Percentiles rank a stretch among this genome's conserved stretches.
These are phyloP conservation scores for Macrophya alboannulata DNA, from an alignment of 2,888 invertebrate genomes.

Conservation along the genomic window DNA sequence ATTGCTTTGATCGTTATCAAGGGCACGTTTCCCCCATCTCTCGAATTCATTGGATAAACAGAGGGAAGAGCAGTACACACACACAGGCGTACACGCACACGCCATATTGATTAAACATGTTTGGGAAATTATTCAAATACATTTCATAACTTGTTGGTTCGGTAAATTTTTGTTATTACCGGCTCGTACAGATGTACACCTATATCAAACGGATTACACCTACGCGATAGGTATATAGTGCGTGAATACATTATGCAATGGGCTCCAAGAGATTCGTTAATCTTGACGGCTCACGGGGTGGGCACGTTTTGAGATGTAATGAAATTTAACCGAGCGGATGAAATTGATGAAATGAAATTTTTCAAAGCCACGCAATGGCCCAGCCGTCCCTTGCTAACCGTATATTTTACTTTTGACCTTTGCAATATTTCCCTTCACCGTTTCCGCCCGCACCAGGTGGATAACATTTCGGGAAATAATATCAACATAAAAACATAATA, in stretches of 20 bases:
- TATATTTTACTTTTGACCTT: slow-evolving; percentile 33
- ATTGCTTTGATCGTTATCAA: slow-evolving; percentile 3
- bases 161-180: not conserved
- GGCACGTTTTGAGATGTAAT: slow-evolving; percentile 11
- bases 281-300: not conserved
- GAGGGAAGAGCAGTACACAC: not conserved
- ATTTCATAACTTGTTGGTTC: not conserved
- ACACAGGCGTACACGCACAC: no score
- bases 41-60: not conserved
- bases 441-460: not conserved
- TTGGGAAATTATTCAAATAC: not conserved
- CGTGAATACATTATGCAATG: slow-evolving; percentile 5
- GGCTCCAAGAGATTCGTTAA: not conserved
- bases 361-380: not conserved
- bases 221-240: not conserved
- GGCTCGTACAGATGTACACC: not conserved
- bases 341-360: slow-evolving; percentile 17
- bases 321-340: not conserved
- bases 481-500: not conserved
- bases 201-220: not conserved
- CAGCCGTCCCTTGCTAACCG: not conserved
- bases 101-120: not conserved
- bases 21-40: not conserved
- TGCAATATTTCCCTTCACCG: not conserved
- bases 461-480: not conserved